phyloP scores from a whole-genome alignment of 1,140 invertebrate genomes.

The Hyles euphorbiae region DNA sequence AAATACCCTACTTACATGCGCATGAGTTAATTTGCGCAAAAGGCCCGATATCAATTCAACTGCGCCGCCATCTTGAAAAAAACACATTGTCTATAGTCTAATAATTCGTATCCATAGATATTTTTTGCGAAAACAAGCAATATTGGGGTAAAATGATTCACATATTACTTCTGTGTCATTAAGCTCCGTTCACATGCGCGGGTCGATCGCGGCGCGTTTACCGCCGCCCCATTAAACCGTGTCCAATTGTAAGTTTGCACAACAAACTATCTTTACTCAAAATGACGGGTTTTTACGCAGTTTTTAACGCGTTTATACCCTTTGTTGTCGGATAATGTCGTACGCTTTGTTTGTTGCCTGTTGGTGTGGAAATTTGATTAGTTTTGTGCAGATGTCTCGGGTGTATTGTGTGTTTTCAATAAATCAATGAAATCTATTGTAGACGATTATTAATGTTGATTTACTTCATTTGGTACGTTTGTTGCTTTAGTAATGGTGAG shows the following conservation, averaged over 20 bases:
- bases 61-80: conserved; percentile 33
- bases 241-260: conserved; percentile 67
- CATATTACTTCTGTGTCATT: conserved; percentile 59
- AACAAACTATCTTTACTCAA: conserved; percentile 69
- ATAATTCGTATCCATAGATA: background rate
- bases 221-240: conserved; percentile 64
- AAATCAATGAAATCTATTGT: conserved; percentile 32
- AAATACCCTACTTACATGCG: conserved; percentile 37
- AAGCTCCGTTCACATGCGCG: conserved; percentile 61
- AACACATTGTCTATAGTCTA: conserved; percentile 15
- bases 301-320: conserved; percentile 58
- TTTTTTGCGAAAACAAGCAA: conserved; percentile 2
- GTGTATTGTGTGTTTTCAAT: conserved; percentile 40
- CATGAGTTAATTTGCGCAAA: conserved; percentile 56
- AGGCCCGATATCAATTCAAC: conserved; percentile 30
- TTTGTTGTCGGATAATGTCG: conserved; percentile 38
- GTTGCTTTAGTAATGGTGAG: no score
- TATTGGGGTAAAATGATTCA: conserved; percentile 5
- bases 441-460: conserved; percentile 11
- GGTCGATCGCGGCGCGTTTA: conserved; percentile 42
- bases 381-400: conserved; percentile 51
- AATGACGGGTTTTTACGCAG: conserved; percentile 58
- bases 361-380: conserved; percentile 67
- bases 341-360: conserved; percentile 41
- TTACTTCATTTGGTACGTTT: background rate